These are phyloP conservation scores for Anhinga rufa DNA, from an alignment of 2,113 vertebrate species.

Conservation along the genomic window DNA sequence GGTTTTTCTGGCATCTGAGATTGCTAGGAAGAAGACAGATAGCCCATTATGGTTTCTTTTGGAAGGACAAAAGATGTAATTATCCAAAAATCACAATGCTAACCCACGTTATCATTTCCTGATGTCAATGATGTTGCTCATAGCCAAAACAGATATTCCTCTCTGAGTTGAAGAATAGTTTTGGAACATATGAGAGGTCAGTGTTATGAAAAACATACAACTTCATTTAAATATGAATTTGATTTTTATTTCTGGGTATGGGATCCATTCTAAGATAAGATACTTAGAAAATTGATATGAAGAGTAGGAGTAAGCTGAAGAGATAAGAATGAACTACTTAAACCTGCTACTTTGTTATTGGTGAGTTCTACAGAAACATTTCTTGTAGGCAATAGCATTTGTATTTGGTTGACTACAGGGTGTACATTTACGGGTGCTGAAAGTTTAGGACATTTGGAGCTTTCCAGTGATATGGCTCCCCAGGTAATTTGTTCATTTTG, in stretches of 20 bases:
- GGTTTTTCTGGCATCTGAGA: background rate
- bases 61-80: background rate
- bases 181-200: background rate
- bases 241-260: background rate
- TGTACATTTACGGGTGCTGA: background rate
- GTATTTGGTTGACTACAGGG: background rate
- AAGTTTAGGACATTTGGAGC: background rate
- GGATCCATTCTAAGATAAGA: background rate
- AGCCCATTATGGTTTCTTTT: constrained; percentile 14
- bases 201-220: background rate
- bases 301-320: background rate
- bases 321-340: background rate
- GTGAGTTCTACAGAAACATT: background rate
- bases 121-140: background rate
- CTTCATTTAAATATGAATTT: background rate
- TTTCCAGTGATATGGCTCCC: background rate
- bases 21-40: background rate
- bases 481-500: background rate
- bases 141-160: constrained; percentile 15
- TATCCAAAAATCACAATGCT: constrained; percentile 54
- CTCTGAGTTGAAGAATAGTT: background rate
- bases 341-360: background rate
- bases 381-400: background rate
- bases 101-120: constrained; percentile 1
- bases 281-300: background rate